Conservation (phyloP, 2,888 invertebrate genomes). For the Lymantria dispar region DNA sequence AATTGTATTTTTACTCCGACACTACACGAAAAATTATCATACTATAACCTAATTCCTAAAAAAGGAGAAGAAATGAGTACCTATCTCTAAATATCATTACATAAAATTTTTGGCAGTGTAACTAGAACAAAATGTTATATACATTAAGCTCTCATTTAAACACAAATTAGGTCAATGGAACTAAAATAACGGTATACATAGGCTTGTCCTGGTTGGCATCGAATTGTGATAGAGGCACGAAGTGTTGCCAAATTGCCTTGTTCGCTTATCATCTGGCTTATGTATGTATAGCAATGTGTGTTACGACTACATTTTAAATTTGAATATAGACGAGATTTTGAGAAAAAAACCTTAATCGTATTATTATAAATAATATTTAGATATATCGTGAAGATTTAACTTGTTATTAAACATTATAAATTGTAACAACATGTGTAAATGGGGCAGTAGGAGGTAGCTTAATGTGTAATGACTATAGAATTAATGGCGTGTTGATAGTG, state of each 20-base stretch:
- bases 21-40: no score
- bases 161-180: constrained; percentile 63
- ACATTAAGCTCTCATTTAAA: constrained; percentile 51
- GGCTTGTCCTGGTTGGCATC: constrained; percentile 65
- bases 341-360: constrained; percentile 7
- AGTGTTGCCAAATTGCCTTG: constrained; percentile 73
- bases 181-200: constrained; percentile 57
- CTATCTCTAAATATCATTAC: constrained; percentile 10
- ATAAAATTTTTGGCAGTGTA: constrained; percentile 20
- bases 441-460: no score
- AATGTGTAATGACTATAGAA: no score
- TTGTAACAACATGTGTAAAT: no score
- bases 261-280: constrained; percentile 76
- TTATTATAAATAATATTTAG: no score
- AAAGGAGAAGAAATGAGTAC: no score
- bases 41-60: no score
- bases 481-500: no score
- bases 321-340: constrained; percentile 42
- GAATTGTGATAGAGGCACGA: constrained; percentile 57
- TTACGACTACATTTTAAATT: constrained; percentile 41
- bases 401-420: no score
- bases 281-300: constrained; percentile 34
- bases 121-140: constrained; percentile 32
- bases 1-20: no score
- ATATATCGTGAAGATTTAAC: no score